phyloP scores from a whole-genome alignment of 2,797 vertebrate genomes.

The Gallinago nigripennis region DNA sequence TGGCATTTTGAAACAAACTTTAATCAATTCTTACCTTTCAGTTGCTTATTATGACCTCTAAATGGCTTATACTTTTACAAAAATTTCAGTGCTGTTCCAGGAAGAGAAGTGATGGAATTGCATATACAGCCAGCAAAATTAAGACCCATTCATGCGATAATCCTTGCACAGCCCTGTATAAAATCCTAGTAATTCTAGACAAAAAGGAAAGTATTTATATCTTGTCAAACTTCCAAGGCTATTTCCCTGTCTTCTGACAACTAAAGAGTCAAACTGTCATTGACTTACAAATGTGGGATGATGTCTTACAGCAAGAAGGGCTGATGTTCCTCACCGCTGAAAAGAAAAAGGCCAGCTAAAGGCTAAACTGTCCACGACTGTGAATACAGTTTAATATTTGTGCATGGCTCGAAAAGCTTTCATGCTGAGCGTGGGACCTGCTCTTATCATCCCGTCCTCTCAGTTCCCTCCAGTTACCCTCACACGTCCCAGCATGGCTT shows the following conservation, averaged over 20 bases:
- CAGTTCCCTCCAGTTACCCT: not conserved
- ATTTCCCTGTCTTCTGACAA: conserved; percentile 24
- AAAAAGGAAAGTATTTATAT: conserved; percentile 29
- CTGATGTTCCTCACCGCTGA: not conserved
- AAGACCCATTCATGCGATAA: conserved; percentile 47
- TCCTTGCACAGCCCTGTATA: not conserved
- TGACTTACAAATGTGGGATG: not conserved
- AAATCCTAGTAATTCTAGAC: conserved; percentile 32
- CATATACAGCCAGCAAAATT: conserved; percentile 2
- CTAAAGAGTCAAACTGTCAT: not conserved
- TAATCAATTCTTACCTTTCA: conserved; percentile 14
- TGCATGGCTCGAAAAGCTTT: not conserved
- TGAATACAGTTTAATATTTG: not conserved
- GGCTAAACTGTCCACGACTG: not conserved
- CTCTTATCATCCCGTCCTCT: not conserved
- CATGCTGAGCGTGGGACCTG: not conserved
- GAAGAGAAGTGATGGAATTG: not conserved
- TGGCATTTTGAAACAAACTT: conserved; percentile 21
- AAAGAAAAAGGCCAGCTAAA: not conserved
- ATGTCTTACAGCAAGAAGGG: not conserved
- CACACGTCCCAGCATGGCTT: not conserved
- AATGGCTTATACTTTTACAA: conserved; percentile 11
- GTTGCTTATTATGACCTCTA: conserved; percentile 47
- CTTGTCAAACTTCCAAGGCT: conserved; percentile 26
- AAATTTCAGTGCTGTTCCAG: conserved; percentile 10